Evolutionary conservation across 2,113 vertebrate genomes (phyloP).

Genomic region (Brachyhypopomus occidentalis): DNA sequence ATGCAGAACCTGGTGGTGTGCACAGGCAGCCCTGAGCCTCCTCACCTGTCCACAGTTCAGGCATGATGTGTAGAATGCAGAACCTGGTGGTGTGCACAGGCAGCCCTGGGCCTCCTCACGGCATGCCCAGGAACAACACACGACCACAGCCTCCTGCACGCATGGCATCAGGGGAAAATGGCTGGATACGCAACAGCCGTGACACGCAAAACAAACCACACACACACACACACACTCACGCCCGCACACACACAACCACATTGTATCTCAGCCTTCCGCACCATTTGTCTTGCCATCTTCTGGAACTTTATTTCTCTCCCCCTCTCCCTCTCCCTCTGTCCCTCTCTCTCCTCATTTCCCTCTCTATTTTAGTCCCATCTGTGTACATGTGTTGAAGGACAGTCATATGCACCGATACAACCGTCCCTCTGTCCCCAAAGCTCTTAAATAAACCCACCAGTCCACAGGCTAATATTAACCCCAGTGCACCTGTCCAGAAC

Average conservation of each 20-base stretch:
- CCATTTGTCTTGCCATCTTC: neutral
- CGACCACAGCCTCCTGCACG: too few species aligned
- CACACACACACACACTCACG: neutral
- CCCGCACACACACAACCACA: neutral
- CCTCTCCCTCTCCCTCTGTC: neutral
- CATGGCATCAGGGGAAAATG: neutral
- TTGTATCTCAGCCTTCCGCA: neutral
- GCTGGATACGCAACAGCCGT: conserved; percentile 39
- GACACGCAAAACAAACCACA: conserved; percentile 19
- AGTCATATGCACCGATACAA: conserved; percentile 30
- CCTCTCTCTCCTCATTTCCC: neutral
- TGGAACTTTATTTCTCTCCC: neutral
- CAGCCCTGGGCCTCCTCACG: too few species aligned
- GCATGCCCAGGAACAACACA: too few species aligned
- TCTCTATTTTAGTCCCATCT: conserved; percentile 45
- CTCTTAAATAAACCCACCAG: conserved; percentile 9
- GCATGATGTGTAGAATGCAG: too few species aligned
- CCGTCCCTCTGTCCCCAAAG: conserved; percentile 7
- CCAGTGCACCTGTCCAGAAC: conserved; percentile 20
- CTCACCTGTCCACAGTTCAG: too few species aligned
- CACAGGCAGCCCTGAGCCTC: too few species aligned
- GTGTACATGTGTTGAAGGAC: neutral
- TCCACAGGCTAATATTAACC: conserved; percentile 42
- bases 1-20: too few species aligned
- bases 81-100: too few species aligned